A percentile compares a stretch with the other conserved stretches of the same genome.
Evolutionary conservation across 2,113 vertebrate species (phyloP).

Genomic region (Nothobranchius furzeri): DNA sequence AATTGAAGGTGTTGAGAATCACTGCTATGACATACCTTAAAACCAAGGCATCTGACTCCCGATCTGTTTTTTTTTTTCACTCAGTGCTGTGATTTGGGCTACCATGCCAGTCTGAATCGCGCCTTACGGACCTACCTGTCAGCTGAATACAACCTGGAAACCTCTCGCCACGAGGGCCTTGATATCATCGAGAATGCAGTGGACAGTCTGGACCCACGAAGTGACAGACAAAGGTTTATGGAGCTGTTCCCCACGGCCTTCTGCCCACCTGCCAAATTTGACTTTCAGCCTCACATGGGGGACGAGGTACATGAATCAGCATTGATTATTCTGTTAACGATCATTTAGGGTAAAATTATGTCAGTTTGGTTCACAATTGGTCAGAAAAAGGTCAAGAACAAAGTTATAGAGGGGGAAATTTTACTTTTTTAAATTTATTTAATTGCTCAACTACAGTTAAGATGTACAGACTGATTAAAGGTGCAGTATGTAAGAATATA

Average conservation of each 20-base stretch:
- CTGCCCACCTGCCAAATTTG: slow-evolving; percentile 95
- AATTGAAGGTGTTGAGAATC: too few species aligned
- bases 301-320: slow-evolving; percentile 84
- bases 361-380: too few species aligned
- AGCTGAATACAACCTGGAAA: slow-evolving; percentile 97
- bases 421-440: not conserved
- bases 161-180: slow-evolving; percentile 95
- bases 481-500: too few species aligned
- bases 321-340: not conserved
- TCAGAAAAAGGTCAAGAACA: too few species aligned
- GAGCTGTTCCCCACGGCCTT: slow-evolving; percentile 96
- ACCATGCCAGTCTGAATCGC: slow-evolving; percentile 95
- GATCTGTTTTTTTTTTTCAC: not conserved
- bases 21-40: too few species aligned
- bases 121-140: slow-evolving; percentile 96
- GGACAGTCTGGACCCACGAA: slow-evolving; percentile 94
- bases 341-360: not conserved
- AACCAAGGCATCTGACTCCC: not conserved
- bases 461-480: not conserved
- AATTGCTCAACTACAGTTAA: not conserved
- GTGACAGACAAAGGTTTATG: slow-evolving; percentile 97
- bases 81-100: slow-evolving; percentile 96
- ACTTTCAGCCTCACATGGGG: slow-evolving; percentile 97
- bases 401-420: not conserved
- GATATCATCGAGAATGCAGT: slow-evolving; percentile 99